phyloP scores from a whole-genome alignment of 2,888 invertebrate genomes.

The Fragum fragum region DNA sequence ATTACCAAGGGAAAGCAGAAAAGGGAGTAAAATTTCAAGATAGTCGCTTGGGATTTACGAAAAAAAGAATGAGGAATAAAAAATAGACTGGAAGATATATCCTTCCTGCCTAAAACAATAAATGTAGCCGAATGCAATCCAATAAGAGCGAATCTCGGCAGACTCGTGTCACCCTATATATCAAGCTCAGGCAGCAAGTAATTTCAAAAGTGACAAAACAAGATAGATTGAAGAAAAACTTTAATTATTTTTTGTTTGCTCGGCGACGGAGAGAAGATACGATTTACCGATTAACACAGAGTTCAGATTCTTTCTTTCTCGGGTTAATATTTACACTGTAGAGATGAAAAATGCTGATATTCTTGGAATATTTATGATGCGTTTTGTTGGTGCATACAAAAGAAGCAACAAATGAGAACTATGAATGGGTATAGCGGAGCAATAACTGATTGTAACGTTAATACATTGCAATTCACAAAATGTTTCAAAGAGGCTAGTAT shows the following conservation, averaged over 20 bases:
- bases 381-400: background rate
- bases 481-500: too few species aligned
- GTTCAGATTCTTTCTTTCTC: slow-evolving; percentile 3
- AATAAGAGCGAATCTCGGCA: slow-evolving; percentile 45
- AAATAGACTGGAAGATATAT: slow-evolving; percentile 20
- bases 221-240: slow-evolving; percentile 53
- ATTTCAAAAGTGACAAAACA: slow-evolving; percentile 50
- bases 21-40: background rate
- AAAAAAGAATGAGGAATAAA: slow-evolving; percentile 2
- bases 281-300: slow-evolving; percentile 17
- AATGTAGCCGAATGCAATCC: slow-evolving; percentile 37
- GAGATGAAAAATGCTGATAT: slow-evolving; percentile 10
- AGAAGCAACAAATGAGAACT: too few species aligned
- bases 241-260: slow-evolving; percentile 53
- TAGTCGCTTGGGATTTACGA: background rate
- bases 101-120: slow-evolving; percentile 31
- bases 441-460: too few species aligned
- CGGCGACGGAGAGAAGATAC: slow-evolving; percentile 19
- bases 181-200: slow-evolving; percentile 46
- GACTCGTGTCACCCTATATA: slow-evolving; percentile 60
- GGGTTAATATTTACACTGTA: slow-evolving; percentile 19
- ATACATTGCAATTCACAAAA: too few species aligned
- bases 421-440: too few species aligned
- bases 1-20: background rate
- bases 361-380: background rate